These are phyloP conservation scores for Trematomus bernacchii DNA, from an alignment of 2,797 vertebrate genomes.

Conservation along the genomic window DNA sequence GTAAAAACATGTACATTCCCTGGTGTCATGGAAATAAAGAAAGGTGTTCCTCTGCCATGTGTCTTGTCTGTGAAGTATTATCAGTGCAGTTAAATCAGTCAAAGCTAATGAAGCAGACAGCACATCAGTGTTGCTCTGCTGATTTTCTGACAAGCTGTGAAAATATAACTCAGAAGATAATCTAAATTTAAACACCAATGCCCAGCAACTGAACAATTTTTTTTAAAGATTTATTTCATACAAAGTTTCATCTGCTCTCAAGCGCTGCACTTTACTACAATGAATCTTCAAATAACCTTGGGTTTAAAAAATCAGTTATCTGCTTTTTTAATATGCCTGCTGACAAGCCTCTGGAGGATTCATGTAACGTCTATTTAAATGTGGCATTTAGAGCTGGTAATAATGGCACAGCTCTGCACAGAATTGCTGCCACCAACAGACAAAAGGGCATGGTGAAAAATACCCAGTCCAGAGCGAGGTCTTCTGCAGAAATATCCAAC, in stretches of 20 bases:
- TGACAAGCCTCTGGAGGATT: slow-evolving; percentile 44
- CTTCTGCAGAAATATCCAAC: slow-evolving; percentile 1
- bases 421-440: slow-evolving; percentile 26
- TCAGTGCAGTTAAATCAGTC: slow-evolving; percentile 24
- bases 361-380: slow-evolving; percentile 54
- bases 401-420: slow-evolving; percentile 14
- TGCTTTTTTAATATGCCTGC: slow-evolving; percentile 18
- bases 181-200: slow-evolving; percentile 45
- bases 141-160: slow-evolving; percentile 31
- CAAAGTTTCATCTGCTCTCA: slow-evolving; percentile 22
- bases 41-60: slow-evolving; percentile 7
- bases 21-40: slow-evolving; percentile 31
- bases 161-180: slow-evolving; percentile 22
- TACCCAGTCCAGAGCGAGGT: neutral
- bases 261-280: slow-evolving; percentile 10
- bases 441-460: slow-evolving; percentile 15
- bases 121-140: slow-evolving; percentile 12
- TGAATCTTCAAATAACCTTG: slow-evolving; percentile 46
- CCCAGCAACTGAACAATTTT: slow-evolving; percentile 12
- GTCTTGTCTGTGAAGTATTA: slow-evolving; percentile 24
- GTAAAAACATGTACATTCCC: slow-evolving; percentile 35
- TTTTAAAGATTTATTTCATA: slow-evolving; percentile 36
- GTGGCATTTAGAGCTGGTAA: slow-evolving; percentile 38
- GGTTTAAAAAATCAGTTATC: slow-evolving; percentile 43
- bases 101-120: neutral